Evolutionary conservation across 1,140 invertebrate genomes (phyloP).

Genomic region (Aporrectodea caliginosa): DNA sequence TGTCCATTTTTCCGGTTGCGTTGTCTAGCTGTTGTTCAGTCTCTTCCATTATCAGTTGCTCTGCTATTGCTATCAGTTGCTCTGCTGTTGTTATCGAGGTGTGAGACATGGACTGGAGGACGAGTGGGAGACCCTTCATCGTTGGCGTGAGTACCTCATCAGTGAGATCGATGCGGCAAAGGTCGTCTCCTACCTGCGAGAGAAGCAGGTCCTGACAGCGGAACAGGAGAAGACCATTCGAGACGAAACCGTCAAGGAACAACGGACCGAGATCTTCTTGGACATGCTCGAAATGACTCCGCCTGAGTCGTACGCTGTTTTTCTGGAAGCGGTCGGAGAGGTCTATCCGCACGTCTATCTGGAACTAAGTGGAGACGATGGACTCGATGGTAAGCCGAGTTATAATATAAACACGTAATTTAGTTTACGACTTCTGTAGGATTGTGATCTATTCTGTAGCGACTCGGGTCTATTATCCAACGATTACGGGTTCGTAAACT

Average conservation of each 20-base stretch:
- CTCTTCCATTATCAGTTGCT: too few relatives aligned
- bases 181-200: constrained; percentile 18
- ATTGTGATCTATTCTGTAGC: too few relatives aligned
- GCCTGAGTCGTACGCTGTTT: constrained; percentile 4
- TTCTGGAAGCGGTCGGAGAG: constrained; percentile 14
- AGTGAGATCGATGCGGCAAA: constrained; percentile 13
- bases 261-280: constrained; percentile 10
- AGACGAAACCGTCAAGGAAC: neutral
- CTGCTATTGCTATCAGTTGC: too few relatives aligned
- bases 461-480: too few relatives aligned
- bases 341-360: constrained; percentile 24
- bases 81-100: neutral
- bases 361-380: constrained; percentile 9
- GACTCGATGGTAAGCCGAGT: neutral
- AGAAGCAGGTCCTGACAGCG: neutral
- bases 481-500: too few relatives aligned
- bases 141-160: constrained; percentile 5
- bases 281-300: constrained; percentile 26
- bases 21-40: too few relatives aligned
- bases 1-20: too few relatives aligned
- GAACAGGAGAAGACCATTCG: constrained; percentile 3
- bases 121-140: constrained; percentile 11
- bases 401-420: too few relatives aligned
- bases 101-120: constrained; percentile 10
- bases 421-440: too few relatives aligned